Evolutionary conservation across 2,113 vertebrate genomes (phyloP).

Genomic region (Urocynchramus pylzowi): DNA sequence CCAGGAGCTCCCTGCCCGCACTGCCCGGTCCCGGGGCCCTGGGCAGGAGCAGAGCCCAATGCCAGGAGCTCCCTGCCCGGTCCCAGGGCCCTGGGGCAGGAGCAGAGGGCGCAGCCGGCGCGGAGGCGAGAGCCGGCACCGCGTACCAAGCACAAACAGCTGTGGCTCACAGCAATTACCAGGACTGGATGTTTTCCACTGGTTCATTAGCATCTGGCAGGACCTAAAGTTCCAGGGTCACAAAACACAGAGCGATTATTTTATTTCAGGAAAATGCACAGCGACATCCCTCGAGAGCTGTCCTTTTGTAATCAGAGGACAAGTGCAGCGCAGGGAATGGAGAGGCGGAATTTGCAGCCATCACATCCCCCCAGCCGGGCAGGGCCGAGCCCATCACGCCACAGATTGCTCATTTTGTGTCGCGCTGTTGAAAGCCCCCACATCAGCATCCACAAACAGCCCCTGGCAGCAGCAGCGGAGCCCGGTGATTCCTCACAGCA

Average conservation of each 20-base stretch:
- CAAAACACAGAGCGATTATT: conserved; percentile 28
- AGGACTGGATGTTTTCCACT: conserved; percentile 36
- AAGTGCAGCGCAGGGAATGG: background rate
- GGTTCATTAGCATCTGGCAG: conserved; percentile 48
- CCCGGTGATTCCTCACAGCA: background rate
- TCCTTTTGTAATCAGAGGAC: conserved; percentile 21
- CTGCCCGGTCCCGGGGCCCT: fast-evolving
- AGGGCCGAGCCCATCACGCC: background rate
- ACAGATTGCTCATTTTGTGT: background rate
- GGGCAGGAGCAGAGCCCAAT: background rate
- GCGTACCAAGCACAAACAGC: conserved; percentile 30
- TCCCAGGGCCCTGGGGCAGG: background rate
- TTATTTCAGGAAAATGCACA: background rate
- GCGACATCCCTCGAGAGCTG: conserved; percentile 5
- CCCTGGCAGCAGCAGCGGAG: background rate
- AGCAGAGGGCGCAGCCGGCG: background rate
- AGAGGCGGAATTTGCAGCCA: background rate
- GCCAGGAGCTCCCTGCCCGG: background rate
- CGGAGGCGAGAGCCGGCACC: background rate
- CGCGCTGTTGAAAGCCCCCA: background rate
- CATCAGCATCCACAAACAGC: background rate
- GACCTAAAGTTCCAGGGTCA: conserved; percentile 44
- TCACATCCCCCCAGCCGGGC: background rate
- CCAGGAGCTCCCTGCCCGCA: fast-evolving
- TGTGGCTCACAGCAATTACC: conserved; percentile 18